Conservation (phyloP, 2,113 vertebrate species). For the Carassius carassius region DNA sequence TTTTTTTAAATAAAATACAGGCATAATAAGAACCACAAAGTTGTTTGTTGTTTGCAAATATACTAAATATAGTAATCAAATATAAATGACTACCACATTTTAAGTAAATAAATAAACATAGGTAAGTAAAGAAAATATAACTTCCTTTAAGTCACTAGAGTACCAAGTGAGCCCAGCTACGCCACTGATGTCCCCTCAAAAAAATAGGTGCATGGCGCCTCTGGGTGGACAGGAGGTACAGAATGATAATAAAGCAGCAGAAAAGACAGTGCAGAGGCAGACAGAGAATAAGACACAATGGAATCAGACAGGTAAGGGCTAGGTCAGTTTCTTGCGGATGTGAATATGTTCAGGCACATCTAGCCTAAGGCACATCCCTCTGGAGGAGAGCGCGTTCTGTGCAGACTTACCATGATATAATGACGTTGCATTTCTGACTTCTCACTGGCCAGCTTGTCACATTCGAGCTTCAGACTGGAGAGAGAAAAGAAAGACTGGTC, state of each 20-base stretch:
- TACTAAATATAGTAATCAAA: neutral
- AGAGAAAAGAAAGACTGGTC: slow-evolving; percentile 26
- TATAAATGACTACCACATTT: neutral
- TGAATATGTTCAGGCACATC: neutral
- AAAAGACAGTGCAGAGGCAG: neutral
- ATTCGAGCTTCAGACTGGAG: slow-evolving; percentile 93
- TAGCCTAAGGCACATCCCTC: slow-evolving; percentile 4
- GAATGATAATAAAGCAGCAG: neutral
- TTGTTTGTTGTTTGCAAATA: neutral
- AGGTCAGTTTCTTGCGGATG: neutral
- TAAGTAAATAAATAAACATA: neutral
- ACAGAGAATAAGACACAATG: slow-evolving; percentile 14
- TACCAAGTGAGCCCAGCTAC: neutral
- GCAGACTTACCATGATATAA: slow-evolving; percentile 91
- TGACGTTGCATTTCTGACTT: slow-evolving; percentile 99
- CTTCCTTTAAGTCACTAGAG: neutral
- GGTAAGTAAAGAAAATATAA: neutral
- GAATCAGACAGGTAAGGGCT: slow-evolving; percentile 10
- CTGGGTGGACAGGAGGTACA: neutral
- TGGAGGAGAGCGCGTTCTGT: neutral
- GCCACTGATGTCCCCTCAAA: neutral
- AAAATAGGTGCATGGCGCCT: neutral
- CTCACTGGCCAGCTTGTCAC: slow-evolving; percentile 96
- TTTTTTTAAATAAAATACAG: too few relatives aligned
- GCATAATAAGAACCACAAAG: neutral